Conservation (phyloP, 2,113 vertebrate genomes). For the Coryphaenoides rupestris region DNA sequence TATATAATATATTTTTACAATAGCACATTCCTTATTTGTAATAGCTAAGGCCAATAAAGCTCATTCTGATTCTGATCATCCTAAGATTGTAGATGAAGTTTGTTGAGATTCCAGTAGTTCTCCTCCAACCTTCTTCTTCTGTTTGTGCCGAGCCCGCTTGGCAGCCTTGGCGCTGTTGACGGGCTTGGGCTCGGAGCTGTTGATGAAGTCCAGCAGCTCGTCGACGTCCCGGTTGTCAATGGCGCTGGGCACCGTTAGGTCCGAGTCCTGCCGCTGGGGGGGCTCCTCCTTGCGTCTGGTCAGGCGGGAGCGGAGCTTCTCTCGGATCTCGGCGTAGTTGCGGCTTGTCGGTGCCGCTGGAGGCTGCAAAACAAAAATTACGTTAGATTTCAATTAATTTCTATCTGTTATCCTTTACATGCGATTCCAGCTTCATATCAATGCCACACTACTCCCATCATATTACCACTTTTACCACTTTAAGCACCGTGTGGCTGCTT, state of each 20-base stretch:
- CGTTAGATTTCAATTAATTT: neutral
- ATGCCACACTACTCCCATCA: neutral
- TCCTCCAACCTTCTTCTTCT: constrained; percentile 91
- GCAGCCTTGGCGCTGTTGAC: constrained; percentile 96
- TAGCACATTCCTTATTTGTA: no score
- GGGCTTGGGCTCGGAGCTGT: constrained; percentile 93
- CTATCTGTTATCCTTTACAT: neutral
- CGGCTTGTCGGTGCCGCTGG: constrained; percentile 96
- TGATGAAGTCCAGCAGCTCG: constrained; percentile 95
- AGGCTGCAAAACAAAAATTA: constrained; percentile 71
- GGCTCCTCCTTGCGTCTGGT: constrained; percentile 95
- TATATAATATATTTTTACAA: no score
- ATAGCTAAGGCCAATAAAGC: no score
- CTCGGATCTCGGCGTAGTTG: constrained; percentile 96
- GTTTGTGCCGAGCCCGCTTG: constrained; percentile 95
- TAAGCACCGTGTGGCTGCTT: neutral
- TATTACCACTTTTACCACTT: neutral
- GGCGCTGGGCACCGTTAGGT: constrained; percentile 72
- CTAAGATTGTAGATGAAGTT: no score
- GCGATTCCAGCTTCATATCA: no score
- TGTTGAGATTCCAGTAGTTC: no score
- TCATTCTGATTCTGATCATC: no score
- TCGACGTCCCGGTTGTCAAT: constrained; percentile 93
- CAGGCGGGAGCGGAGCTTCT: constrained; percentile 92
- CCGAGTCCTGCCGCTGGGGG: constrained; percentile 86